These are phyloP conservation scores for Tenthredo amoena DNA, from an alignment of 2,888 invertebrate species.

Conservation along the genomic window DNA sequence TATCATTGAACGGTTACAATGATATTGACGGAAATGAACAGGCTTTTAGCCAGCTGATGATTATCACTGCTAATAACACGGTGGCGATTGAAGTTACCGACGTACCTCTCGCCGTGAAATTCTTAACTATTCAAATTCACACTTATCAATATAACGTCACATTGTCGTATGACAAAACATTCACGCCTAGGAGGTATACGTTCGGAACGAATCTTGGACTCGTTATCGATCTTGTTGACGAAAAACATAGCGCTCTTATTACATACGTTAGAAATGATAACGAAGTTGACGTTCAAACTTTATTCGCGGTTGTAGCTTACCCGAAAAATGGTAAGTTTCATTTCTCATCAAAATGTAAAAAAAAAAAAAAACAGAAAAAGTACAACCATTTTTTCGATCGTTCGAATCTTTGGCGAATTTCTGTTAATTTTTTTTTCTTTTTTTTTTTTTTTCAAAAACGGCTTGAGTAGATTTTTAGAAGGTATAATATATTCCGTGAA, in stretches of 20 bases:
- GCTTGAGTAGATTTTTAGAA: conserved; percentile 56
- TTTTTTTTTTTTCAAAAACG: not conserved
- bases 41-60: conserved; percentile 66
- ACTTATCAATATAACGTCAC: conserved; percentile 81
- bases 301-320: conserved; percentile 81
- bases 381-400: not conserved
- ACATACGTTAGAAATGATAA: conserved; percentile 79
- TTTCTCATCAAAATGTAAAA: conserved; percentile 44
- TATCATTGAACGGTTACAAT: conserved; percentile 69
- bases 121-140: conserved; percentile 84
- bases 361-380: conserved; percentile 33
- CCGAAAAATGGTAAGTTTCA: conserved; percentile 77
- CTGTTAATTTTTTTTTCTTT: not conserved
- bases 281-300: conserved; percentile 72
- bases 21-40: conserved; percentile 61
- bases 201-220: conserved; percentile 84
- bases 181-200: conserved; percentile 73
- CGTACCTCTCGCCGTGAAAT: conserved; percentile 79
- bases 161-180: conserved; percentile 78
- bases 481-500: too few species aligned
- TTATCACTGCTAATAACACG: conserved; percentile 62
- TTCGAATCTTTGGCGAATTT: not conserved
- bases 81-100: conserved; percentile 77
- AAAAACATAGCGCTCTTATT: conserved; percentile 57
- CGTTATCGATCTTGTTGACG: conserved; percentile 69